phyloP scores from a whole-genome alignment of 2,888 invertebrate genomes.

The Gortyna flavago region DNA sequence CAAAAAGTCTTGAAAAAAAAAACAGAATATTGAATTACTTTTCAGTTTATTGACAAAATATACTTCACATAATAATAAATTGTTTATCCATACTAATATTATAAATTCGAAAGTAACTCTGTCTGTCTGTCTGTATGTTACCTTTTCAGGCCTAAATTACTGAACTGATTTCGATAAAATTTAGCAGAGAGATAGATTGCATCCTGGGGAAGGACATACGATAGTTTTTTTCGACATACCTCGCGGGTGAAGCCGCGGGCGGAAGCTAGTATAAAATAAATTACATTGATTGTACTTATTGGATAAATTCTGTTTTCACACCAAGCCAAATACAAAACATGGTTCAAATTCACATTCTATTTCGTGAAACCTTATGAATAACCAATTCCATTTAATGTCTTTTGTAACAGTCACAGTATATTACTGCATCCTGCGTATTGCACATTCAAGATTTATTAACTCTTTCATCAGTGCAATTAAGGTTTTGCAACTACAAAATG shows the following conservation, averaged over 20 bases:
- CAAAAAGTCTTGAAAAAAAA: not conserved
- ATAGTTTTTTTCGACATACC: no score
- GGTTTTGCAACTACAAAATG: not conserved
- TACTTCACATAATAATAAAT: not conserved
- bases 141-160: no score
- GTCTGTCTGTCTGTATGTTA: no score
- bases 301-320: not conserved
- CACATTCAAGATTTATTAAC: conserved; percentile 2
- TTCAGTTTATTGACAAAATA: not conserved
- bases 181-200: no score
- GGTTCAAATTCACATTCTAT: not conserved
- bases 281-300: not conserved
- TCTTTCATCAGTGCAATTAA: not conserved
- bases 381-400: conserved; percentile 5
- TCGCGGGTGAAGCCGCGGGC: no score
- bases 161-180: no score
- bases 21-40: not conserved
- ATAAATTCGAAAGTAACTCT: no score
- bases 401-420: conserved; percentile 17
- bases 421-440: conserved; percentile 14
- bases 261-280: not conserved
- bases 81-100: no score
- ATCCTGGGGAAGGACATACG: no score
- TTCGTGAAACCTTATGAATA: conserved; percentile 18
- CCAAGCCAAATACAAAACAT: not conserved